These are phyloP conservation scores for Hirtodrosophila cameraria DNA, from an alignment of 2,888 invertebrate species.

Conservation along the genomic window DNA sequence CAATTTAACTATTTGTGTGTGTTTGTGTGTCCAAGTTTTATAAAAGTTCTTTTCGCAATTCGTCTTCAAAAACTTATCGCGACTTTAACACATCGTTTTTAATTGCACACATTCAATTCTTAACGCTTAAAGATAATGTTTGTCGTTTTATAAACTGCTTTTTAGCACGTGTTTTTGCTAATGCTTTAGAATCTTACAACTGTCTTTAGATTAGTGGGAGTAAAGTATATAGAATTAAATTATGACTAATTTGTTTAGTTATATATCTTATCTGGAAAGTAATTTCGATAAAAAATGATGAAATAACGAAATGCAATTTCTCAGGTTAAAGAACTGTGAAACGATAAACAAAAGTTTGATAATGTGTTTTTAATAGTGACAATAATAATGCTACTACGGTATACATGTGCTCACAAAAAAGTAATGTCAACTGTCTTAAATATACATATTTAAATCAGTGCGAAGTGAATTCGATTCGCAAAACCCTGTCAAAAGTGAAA, in stretches of 20 bases:
- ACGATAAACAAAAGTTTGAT: constrained; percentile 1
- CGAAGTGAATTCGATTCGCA: too few species aligned
- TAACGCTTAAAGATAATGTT: constrained; percentile 10
- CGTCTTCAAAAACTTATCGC: constrained; percentile 17
- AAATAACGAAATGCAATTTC: too few species aligned
- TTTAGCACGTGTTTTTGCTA: constrained; percentile 17
- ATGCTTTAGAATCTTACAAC: not conserved
- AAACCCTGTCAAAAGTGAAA: too few species aligned
- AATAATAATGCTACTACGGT: too few species aligned
- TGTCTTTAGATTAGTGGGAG: constrained; percentile 2
- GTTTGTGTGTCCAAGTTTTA: constrained; percentile 3
- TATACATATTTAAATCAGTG: too few species aligned
- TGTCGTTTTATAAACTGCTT: not conserved
- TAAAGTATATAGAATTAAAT: too few species aligned
- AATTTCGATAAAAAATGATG: constrained; percentile 3
- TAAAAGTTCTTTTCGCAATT: constrained; percentile 15
- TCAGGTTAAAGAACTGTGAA: constrained; percentile 13
- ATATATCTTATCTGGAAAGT: not conserved
- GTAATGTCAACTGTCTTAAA: too few species aligned
- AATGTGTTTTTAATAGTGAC: too few species aligned
- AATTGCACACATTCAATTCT: not conserved
- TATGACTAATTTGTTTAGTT: too few species aligned
- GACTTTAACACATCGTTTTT: constrained; percentile 3
- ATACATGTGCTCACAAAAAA: too few species aligned
- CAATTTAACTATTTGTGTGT: constrained; percentile 3